Conservation (phyloP, 2,113 vertebrate species). For the Serinus canaria region DNA sequence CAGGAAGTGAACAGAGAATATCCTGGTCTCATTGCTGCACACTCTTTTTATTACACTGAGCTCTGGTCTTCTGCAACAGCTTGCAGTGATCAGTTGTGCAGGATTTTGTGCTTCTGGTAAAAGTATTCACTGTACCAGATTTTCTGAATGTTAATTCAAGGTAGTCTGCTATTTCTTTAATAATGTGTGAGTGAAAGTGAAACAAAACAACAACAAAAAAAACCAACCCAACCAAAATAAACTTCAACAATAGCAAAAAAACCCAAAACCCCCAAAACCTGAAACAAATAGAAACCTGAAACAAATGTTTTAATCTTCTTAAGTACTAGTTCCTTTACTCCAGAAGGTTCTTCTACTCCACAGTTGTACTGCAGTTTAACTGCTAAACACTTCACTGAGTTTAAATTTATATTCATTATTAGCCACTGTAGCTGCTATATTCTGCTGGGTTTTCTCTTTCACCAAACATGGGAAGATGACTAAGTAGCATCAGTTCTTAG, state of each 20-base stretch:
- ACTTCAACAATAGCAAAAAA: not conserved
- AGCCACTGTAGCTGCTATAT: not conserved
- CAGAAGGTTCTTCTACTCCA: not conserved
- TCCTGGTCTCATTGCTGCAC: not conserved
- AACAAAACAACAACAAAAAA: not conserved
- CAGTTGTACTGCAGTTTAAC: not conserved
- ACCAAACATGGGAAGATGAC: not conserved
- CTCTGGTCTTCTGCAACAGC: not conserved
- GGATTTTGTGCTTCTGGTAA: not conserved
- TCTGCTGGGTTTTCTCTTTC: not conserved
- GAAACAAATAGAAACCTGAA: not conserved
- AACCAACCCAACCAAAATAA: not conserved
- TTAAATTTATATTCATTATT: constrained; percentile 23
- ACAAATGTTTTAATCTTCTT: not conserved
- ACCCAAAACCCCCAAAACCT: fast-evolving
- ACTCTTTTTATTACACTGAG: not conserved
- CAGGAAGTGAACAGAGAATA: not conserved
- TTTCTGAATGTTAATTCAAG: not conserved
- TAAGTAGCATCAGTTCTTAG: not conserved
- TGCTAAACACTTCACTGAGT: not conserved
- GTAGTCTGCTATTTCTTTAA: not conserved
- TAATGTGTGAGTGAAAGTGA: not conserved
- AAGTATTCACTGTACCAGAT: not conserved
- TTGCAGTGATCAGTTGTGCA: not conserved
- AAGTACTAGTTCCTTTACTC: not conserved